Evolutionary conservation across 2,888 invertebrate species (phyloP).

Genomic region (Oscheius myriophilus): DNA sequence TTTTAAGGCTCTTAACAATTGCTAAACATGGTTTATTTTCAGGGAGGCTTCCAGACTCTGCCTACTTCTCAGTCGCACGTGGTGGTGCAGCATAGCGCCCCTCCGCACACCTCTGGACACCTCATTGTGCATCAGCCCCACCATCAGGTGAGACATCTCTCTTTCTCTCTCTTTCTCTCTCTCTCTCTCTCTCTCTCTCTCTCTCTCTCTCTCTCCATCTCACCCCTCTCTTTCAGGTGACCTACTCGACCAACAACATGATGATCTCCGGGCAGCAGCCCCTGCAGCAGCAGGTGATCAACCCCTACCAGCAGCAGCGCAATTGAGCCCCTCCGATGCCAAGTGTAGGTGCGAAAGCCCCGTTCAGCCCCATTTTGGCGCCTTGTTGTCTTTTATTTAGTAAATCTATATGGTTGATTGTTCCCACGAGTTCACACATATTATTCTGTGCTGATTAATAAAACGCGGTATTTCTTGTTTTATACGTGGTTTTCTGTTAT

Average conservation of each 20-base stretch:
- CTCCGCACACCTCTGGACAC: constrained; percentile 4
- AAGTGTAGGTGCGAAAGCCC: not conserved
- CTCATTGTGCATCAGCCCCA: constrained; percentile 21
- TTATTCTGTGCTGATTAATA: not conserved
- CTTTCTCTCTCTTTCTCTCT: not conserved
- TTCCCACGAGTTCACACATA: constrained; percentile 2
- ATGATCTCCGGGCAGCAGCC: constrained; percentile 30
- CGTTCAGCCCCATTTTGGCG: not conserved
- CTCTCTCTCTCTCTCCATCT: not conserved
- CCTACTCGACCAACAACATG: constrained; percentile 40
- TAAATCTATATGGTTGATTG: constrained; percentile 14
- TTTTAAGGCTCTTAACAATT: not conserved
- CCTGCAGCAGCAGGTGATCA: constrained; percentile 42
- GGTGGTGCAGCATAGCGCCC: constrained; percentile 16
- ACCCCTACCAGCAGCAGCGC: constrained; percentile 38
- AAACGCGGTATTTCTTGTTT: not conserved
- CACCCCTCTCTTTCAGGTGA: constrained; percentile 29
- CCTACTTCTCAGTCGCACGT: constrained; percentile 21
- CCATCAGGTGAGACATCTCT: constrained; percentile 18
- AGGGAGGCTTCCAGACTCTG: constrained; percentile 14
- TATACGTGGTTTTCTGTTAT: not conserved
- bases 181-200: not conserved
- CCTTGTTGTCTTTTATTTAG: not conserved
- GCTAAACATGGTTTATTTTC: constrained; percentile 3
- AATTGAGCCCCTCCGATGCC: too few relatives aligned